A percentile compares a stretch with the other conserved stretches of the same genome.
phyloP scores from a whole-genome alignment of 2,113 vertebrate genomes.

The Barbus barbus region DNA sequence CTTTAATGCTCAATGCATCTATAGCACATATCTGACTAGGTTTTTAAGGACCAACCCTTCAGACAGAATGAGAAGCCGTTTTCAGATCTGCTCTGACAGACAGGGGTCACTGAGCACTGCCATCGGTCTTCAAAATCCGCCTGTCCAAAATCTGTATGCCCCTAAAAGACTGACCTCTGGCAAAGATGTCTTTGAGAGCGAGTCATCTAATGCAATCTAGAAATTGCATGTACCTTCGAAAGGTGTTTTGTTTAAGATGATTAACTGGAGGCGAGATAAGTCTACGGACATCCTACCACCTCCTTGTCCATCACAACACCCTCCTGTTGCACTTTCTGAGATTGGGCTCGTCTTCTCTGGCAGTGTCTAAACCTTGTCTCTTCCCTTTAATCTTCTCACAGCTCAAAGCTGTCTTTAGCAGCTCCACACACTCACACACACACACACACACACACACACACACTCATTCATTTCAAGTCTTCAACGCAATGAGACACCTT shows the following conservation, averaged over 20 bases:
- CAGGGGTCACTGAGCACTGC: background rate
- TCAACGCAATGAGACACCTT: conserved; percentile 45
- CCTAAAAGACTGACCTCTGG: background rate
- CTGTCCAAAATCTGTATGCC: background rate
- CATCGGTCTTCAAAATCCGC: background rate
- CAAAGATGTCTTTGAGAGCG: background rate
- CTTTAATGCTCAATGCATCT: background rate
- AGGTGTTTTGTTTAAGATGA: conserved; percentile 29
- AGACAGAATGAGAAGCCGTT: background rate
- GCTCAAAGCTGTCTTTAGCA: conserved; percentile 67
- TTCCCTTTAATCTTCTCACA: conserved; percentile 66
- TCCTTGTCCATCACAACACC: conserved; percentile 46
- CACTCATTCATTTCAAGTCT: conserved; percentile 53
- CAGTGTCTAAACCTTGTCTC: conserved; percentile 62
- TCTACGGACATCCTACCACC: conserved; percentile 34
- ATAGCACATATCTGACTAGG: too few species aligned
- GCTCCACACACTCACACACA: conserved; percentile 58
- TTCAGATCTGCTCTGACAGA: background rate
- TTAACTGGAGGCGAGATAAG: conserved; percentile 24
- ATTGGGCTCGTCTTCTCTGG: conserved; percentile 62
- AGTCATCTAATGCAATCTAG: background rate
- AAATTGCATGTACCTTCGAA: background rate
- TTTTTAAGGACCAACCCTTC: background rate
- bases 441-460: conserved; percentile 62
- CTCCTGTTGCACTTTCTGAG: conserved; percentile 62